Base-by-base conservation (phyloP, 2,888 invertebrate species). In the Diplolepis rosae region DNA sequence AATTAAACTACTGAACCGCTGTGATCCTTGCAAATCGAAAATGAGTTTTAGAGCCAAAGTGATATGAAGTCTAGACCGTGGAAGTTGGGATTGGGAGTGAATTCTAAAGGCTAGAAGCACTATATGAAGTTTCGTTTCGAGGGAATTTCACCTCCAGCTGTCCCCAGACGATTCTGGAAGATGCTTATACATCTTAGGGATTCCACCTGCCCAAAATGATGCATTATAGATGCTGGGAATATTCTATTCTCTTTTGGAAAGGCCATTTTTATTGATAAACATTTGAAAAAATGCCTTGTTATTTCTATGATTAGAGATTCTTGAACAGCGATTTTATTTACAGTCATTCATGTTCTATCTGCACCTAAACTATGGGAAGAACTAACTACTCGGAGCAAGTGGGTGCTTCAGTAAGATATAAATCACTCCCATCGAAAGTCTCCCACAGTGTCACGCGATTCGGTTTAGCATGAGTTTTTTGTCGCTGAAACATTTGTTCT, bases 111-210 rank as follows among this genome's bases (percentile, higher is more conserved):
- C 32, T 35, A 18, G 18, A 32, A 22, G 18, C 11, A 35, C 1
- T 35, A 56, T 56, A 56, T 35, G 22, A 56, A 35, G 56, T 35
- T 56, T 56, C 35, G 22, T 56, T 18, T 54, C 2, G 7, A 32
- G 11, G 56, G 22, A 22, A 30, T 30, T 56, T 22, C 35, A 30
- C 18, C 22, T 22, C 6, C 11, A 56, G 35, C n/a, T n/a, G n/a
- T 42, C 42, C 5, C n/a, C 6, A 42, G 42, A 42, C 15, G 42
- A 42, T 15, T 15, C 6, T 15, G 6, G 15, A 42, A 42, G 42
- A 42, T 42, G 15, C 42, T 15, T 42, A 15, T 2, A 15, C 42
- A 15, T 42, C 15, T 42, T 2, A 39, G 39, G 4, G n/a, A 39
- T 39, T 13, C n/a, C 39, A n/a, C 6, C 13, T 39, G n/a, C 39